Base-by-base conservation (phyloP, 2,888 invertebrate genomes). In the Coecobrya sp. region DNA sequence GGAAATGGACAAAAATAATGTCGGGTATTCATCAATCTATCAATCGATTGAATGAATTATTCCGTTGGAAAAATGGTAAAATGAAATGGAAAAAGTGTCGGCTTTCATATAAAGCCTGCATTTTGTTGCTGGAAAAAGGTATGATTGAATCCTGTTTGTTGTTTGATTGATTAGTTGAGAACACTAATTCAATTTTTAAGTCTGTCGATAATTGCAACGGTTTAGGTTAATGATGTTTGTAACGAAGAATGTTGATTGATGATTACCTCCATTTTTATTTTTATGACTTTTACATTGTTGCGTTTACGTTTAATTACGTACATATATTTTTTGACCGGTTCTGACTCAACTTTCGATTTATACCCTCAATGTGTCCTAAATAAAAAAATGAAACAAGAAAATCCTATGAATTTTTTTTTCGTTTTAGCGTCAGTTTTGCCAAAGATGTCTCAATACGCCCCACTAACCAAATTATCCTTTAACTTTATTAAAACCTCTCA, bases 31-130 rank as follows among this genome's bases (percentile, higher is more conserved):
- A 76, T 76, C 76, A 76, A 76, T 76, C 76, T 76, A 76, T 45
- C 49, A 76, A 76, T 76, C 76, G 76, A 76, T 76, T 76, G 76
- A 76, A 76, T 76, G 76, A 76, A 76, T 49, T 27, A n/a, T 49
- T 76, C 49, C 76, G 25, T 49, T 2, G 11, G 19, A 25, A 25
- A n/a, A 25, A 0, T 73, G 36, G 22, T 22, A 25, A 45, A 76
- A n/a, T 42, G 68, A 25, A 76, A 25, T 2, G 49, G 49, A 13
- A 16, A 25, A 49, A 45, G 19, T 73, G 42, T 42, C 70, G 42
- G n/a, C 7, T 73, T 73, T 3, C 4, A 25, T 19, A 30, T 8
- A 13, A 30, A 68, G 1, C 11, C 30, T 8, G 7, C 36, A 73
- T 73, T 42, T 36, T 42, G 59, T 73, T 19, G 68, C 30, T 30